A percentile compares a stretch with the other conserved stretches of the same genome.
Conservation (phyloP, 2,113 vertebrate species). For the Noctilio leporinus region DNA sequence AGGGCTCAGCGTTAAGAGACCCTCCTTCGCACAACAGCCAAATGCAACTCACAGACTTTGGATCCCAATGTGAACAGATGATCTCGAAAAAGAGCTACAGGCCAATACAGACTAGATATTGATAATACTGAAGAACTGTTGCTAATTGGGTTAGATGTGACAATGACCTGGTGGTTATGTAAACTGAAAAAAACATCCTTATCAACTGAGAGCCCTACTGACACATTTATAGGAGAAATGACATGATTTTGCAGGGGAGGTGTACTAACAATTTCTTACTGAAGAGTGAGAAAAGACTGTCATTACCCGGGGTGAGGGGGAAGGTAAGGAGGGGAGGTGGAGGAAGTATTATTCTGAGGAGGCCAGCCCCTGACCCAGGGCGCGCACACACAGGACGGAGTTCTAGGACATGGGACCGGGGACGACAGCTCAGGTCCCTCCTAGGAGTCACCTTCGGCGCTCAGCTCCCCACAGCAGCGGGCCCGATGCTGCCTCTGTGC, state of each 20-base stretch:
- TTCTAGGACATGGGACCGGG: fast-evolving
- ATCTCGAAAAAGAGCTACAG: background rate
- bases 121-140: background rate
- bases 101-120: background rate
- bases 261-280: background rate
- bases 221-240: background rate
- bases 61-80: background rate
- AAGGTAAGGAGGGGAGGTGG: background rate
- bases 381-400: too few relatives aligned
- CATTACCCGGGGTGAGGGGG: background rate
- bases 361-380: background rate
- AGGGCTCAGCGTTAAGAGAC: background rate
- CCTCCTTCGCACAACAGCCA: background rate
- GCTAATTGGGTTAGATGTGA: background rate
- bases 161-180: background rate
- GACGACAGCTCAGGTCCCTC: background rate
- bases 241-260: background rate
- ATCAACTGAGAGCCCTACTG: background rate
- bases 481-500: background rate
- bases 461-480: background rate
- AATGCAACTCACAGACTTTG: fast-evolving
- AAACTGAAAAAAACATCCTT: background rate
- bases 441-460: background rate
- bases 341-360: fast-evolving
- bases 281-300: background rate